Evolutionary conservation across 2,113 vertebrate species (phyloP).

Genomic region (Nothoprocta pentlandii): DNA sequence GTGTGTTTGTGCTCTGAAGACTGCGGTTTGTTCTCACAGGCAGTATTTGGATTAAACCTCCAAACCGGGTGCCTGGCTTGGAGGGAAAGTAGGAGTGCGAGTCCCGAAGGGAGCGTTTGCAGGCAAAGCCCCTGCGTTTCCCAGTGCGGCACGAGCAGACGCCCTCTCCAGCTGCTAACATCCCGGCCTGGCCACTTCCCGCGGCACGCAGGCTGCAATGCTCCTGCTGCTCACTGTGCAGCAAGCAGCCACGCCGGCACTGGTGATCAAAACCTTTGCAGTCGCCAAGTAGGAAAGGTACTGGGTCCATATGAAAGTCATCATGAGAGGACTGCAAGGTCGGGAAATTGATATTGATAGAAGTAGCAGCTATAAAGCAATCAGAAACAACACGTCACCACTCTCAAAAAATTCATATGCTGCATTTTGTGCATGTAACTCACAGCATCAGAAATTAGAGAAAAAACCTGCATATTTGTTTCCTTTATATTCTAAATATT

Average conservation of each 20-base stretch:
- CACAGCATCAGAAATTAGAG: too few species aligned
- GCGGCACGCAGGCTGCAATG: slow-evolving; percentile 14
- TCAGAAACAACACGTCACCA: background rate
- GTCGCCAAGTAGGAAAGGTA: background rate
- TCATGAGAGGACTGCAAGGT: background rate
- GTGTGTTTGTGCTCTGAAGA: background rate
- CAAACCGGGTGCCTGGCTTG: background rate
- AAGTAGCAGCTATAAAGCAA: background rate
- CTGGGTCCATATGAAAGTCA: background rate
- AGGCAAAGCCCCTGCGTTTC: slow-evolving; percentile 44
- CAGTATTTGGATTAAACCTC: slow-evolving; percentile 15
- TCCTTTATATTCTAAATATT: too few species aligned
- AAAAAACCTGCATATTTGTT: background rate
- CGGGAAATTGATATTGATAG: background rate
- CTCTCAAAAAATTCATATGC: background rate
- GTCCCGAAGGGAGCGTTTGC: background rate
- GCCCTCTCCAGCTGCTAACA: slow-evolving; percentile 28
- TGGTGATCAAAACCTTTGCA: background rate
- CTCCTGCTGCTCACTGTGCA: background rate
- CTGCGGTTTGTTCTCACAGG: slow-evolving; percentile 36
- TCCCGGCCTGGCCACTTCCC: slow-evolving; percentile 32
- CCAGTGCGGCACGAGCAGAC: background rate
- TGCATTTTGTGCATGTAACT: background rate
- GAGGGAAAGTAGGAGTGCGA: slow-evolving; percentile 30
- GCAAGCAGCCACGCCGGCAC: background rate